A percentile compares a stretch with the other conserved stretches of the same genome.
These are phyloP conservation scores for Trichomalopsis sarcophagae DNA, from an alignment of 1,140 invertebrate species.

Conservation along the genomic window DNA sequence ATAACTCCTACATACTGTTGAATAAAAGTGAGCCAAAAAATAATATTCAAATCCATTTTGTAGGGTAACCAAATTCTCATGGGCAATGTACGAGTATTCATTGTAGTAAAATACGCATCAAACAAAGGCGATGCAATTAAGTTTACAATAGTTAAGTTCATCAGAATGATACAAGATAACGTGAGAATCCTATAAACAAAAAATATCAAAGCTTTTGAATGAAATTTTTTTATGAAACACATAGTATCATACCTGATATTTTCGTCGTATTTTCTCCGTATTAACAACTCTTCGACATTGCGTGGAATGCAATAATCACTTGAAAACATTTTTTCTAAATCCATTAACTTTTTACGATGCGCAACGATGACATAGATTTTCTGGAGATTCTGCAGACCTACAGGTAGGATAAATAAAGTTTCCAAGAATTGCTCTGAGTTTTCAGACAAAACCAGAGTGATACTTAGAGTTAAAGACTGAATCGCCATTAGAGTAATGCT, in stretches of 20 bases:
- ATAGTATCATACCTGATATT: conserved; percentile 7
- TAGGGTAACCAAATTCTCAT: conserved; percentile 34
- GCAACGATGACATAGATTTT: too few species aligned
- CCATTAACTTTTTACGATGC: too few species aligned
- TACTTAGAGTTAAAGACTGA: too few species aligned
- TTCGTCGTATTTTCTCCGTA: conserved; percentile 12
- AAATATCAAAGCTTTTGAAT: background rate
- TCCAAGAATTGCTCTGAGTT: too few species aligned
- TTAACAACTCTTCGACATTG: background rate
- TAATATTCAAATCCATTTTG: background rate
- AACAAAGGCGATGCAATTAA: background rate
- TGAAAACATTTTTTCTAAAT: too few species aligned
- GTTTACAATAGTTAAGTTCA: conserved; percentile 20
- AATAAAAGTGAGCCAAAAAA: conserved; percentile 11
- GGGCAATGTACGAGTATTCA: background rate
- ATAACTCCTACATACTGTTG: conserved; percentile 18
- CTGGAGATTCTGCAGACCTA: too few species aligned
- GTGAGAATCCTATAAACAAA: background rate
- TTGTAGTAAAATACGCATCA: background rate
- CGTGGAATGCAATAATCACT: too few species aligned
- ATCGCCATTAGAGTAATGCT: background rate
- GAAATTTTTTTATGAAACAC: background rate
- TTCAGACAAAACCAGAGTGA: too few species aligned
- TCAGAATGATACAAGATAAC: background rate
- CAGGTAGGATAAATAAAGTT: too few species aligned